Evolutionary conservation across 1,140 invertebrate genomes (phyloP).

Genomic region (Megalonaias nervosa): DNA sequence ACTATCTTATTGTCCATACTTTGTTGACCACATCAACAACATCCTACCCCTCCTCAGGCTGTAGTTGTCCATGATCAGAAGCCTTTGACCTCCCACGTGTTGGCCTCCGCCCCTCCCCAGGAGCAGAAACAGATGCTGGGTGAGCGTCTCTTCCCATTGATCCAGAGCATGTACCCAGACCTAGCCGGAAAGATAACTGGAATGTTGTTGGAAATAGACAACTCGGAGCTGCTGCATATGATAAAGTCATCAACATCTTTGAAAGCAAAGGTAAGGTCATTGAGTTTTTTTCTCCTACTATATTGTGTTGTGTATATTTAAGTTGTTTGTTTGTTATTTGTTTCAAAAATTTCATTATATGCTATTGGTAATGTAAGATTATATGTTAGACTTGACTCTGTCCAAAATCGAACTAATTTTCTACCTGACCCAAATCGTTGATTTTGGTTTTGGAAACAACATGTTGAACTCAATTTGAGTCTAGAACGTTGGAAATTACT

Average conservation of each 20-base stretch:
- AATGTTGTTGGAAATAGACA: slow-evolving; percentile 99
- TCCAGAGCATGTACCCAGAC: slow-evolving; percentile 92
- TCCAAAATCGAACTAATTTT: too few species aligned
- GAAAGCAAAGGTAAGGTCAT: slow-evolving; percentile 84
- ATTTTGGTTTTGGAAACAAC: too few species aligned
- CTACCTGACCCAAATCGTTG: too few species aligned
- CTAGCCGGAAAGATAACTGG: slow-evolving; percentile 99
- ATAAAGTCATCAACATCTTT: slow-evolving; percentile 96
- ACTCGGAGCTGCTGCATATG: slow-evolving; percentile 98
- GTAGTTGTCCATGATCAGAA: slow-evolving; percentile 90
- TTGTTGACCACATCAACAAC: too few species aligned
- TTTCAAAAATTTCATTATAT: too few species aligned
- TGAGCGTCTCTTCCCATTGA: slow-evolving; percentile 98
- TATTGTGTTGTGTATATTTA: too few species aligned
- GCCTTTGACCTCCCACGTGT: slow-evolving; percentile 94
- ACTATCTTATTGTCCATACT: not conserved
- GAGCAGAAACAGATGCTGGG: slow-evolving; percentile 99
- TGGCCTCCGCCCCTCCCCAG: slow-evolving; percentile 92
- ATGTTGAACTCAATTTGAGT: too few species aligned
- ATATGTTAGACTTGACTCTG: too few species aligned
- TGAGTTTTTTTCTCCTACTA: too few species aligned
- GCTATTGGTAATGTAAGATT: too few species aligned
- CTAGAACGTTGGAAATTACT: too few species aligned
- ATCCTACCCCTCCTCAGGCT: slow-evolving; percentile 65
- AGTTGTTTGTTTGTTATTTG: too few species aligned